phyloP scores from a whole-genome alignment of 2,888 invertebrate genomes.

The Boloria selene region DNA sequence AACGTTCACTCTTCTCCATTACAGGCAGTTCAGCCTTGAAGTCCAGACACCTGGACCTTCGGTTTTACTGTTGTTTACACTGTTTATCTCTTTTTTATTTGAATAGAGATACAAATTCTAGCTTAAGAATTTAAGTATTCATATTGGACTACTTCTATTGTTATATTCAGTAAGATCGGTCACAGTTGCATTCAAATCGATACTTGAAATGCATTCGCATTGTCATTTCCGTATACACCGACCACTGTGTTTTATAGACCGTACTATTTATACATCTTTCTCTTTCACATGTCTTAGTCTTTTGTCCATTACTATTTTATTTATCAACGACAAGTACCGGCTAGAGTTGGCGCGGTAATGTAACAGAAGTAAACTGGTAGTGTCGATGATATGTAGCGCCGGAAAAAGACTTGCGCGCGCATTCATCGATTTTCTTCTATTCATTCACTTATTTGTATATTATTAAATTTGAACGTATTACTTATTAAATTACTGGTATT shows the following conservation, averaged over 20 bases:
- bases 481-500: constrained; percentile 67
- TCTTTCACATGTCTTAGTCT: constrained; percentile 30
- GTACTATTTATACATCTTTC: constrained; percentile 41
- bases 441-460: constrained; percentile 57
- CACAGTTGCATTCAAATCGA: constrained; percentile 30
- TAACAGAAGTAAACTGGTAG: constrained; percentile 26
- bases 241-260: constrained; percentile 41
- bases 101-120: neutral
- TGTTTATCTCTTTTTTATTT: constrained; percentile 22
- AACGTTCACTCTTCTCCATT: constrained; percentile 85
- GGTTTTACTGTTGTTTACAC: constrained; percentile 32
- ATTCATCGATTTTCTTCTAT: constrained; percentile 62
- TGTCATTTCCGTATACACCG: constrained; percentile 39
- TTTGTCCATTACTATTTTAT: constrained; percentile 32
- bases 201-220: constrained; percentile 31
- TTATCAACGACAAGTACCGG: neutral
- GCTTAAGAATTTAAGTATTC: neutral
- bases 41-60: constrained; percentile 54
- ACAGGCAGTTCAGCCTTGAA: constrained; percentile 57
- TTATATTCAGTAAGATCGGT: neutral
- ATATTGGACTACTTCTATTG: neutral
- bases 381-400: constrained; percentile 16
- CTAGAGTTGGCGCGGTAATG: constrained; percentile 21
- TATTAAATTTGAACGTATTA: constrained; percentile 60
- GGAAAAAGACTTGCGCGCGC: constrained; percentile 70